Base-by-base conservation (phyloP, 37 sponge, comb jelly and placozoan species). In the Cladorhizidae sp. region DNA sequence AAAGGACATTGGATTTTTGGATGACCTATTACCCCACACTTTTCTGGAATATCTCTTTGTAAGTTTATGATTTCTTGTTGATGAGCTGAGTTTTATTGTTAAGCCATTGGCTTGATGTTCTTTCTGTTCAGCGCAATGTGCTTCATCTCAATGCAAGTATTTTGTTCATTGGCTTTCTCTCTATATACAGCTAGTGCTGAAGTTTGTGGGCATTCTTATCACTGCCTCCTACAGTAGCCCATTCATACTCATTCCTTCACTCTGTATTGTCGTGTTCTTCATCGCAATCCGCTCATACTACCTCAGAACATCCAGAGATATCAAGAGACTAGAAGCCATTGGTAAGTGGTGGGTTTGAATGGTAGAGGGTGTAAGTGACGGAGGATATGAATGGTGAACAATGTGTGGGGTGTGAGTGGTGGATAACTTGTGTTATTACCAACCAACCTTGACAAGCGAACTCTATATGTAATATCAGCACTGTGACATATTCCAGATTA, bases 291-390 rank as follows among this genome's bases (percentile, higher is more conserved):
- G 88, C n/a, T 63, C 56, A 75, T 90, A 90, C 81, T 94, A 77
- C 73, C 77, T 94, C 0, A 87, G 58, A 43, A 82, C 83, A 11
- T 54, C 95, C 20, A 45, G 95, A 55, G 83, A 87, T 31, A 59
- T 94, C 57, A 94, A 90, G 45, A 76, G 95, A 67, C 81, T 94
- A 31, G 94, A 90, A 45, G 91, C 94, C 40, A 63, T 90, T 67
- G 76, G 94, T 94, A 57, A 49, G 67, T 65, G 18, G 12, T 54
- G 17, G 17, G 17, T 54, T 12, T 54, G 55, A 54, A 20, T n/a
- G n/a, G n/a, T n/a, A n/a, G n/a, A n/a, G n/a, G n/a, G n/a, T n/a
- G n/a, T n/a, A n/a, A n/a, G n/a, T n/a, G n/a, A n/a, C n/a, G n/a
- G n/a, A n/a, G n/a, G n/a, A n/a, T n/a, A n/a, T n/a, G n/a, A n/a